Base-by-base conservation (phyloP, 2,113 vertebrate genomes). In the Ramphastos sulfuratus region DNA sequence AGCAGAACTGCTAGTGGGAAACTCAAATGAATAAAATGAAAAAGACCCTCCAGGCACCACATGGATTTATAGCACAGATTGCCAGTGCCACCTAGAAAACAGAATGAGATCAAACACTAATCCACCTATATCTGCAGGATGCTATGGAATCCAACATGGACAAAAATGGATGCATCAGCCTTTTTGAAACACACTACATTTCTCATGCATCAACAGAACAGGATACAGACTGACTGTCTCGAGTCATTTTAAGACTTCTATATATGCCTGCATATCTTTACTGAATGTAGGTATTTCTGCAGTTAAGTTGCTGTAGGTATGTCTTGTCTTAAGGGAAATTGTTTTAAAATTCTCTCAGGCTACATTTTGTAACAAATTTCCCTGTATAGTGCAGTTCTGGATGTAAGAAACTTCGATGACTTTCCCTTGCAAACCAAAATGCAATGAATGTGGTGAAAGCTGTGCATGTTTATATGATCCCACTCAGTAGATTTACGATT, bases 81-180 rank as follows among this genome's bases (percentile, higher is more conserved):
- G 61, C 70, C 90, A 90, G 80, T 94, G 80, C 65, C 82, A 88
- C 76, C 76, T 76, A 95, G 82, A 93, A 96, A 95, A 81, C 33
- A 74, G 69, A 85, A 80, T 54, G 69, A 92, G 65, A 90, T 69
- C 69, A 87, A 94, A 78, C 58, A 72, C 15, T 83, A 80, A 89
- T 85, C 81, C 28, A 28, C 39, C 67, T 59, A 7, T 48, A 66
- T 87, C 89, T 87, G 42, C 85, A 85, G 79, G 79, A 83, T 94
- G 42, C 60, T 80, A 31, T 48, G 55, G 79, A 92, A 91, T 91
- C 30, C 67, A 92, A 48, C 31, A 50, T 28, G 25, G 82, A 30
- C 31, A 63, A 82, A 95, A 91, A 59, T 15, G 63, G 44, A 80
- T 67, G 73, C 9, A 75, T 73, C 59, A 77, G 16, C 35, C 60